phyloP scores from a whole-genome alignment of 2,113 vertebrate genomes.

The Macaca nemestrina region DNA sequence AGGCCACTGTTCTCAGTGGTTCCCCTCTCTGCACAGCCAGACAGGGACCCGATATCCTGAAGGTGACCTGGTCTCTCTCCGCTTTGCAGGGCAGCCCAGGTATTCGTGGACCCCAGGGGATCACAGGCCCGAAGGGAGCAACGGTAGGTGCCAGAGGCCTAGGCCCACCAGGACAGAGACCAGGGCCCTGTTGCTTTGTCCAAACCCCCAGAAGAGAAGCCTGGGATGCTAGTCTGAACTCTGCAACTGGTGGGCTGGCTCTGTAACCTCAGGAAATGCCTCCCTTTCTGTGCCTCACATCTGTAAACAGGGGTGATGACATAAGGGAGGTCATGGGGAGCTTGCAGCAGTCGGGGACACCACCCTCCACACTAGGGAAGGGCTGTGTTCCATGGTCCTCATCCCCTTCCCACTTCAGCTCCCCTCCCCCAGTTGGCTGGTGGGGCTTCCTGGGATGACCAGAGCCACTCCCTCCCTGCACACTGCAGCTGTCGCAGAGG shows the following conservation, averaged over 20 bases:
- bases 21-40: not conserved
- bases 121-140: slow-evolving; percentile 93
- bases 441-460: not conserved
- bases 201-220: not conserved
- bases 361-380: not conserved
- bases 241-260: not conserved
- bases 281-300: not conserved
- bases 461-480: not conserved
- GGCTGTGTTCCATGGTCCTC: not conserved
- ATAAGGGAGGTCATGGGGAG: not conserved
- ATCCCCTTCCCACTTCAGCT: not conserved
- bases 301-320: not conserved
- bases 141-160: slow-evolving; percentile 86
- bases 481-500: not conserved
- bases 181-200: not conserved
- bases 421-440: not conserved
- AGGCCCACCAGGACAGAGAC: not conserved
- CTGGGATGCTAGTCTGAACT: not conserved
- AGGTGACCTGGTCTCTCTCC: not conserved
- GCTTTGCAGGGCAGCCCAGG: slow-evolving; percentile 89
- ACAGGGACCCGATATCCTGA: not conserved
- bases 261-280: not conserved
- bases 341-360: not conserved
- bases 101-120: slow-evolving; percentile 91
- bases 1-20: not conserved